Evolutionary conservation across 2,888 invertebrate genomes (phyloP), one percentile per base, ranked within the genome.

Genomic region (Spisula subtruncata): DNA sequence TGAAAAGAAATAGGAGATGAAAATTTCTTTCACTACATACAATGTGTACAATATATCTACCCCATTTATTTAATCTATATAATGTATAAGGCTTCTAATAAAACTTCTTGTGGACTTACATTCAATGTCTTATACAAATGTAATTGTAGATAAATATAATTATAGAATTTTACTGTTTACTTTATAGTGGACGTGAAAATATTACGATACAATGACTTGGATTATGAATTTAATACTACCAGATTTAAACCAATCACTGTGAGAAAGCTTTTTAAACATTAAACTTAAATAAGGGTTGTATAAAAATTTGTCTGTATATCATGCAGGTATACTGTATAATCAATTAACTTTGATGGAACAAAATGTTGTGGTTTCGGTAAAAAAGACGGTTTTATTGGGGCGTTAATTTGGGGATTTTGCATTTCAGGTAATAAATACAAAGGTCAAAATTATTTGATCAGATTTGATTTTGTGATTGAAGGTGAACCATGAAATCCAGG

Each of bases 91-190:
- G 25, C n/a, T 25, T n/a, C 60, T n/a, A 66, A 25, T 66, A 25
- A 66, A 66, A 66, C 20, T 66, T 8, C 10, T n/a, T 25, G 8
- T 25, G 25, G 25, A 66, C 10, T 66, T n/a, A 66, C 25, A 66
- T 66, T 66, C n/a, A 66, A 66, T 25, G 60, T n/a, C 25, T 25
- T 66, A 66, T 66, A n/a, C n/a, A n/a, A n/a, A n/a, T n/a, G n/a
- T n/a, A 66, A 66, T 66, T n/a, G 25, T n/a, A 41, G 41, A 66
- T 25, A 25, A 8, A 66, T 66, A 66, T n/a, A 66, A 66, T 25
- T 66, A 66, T 66, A 66, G 25, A 25, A 66, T n/a, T n/a, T n/a
- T 25, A n/a, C 60, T 66, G 25, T 66, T 66, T 25, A 66, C n/a
- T 2, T 25, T 25, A 25, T 25, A 0, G 10, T n/a, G 20, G 60